Evolutionary conservation across 1,140 invertebrate genomes (phyloP), one percentile per base, ranked within the genome.

Genomic region (Atta colombica): DNA sequence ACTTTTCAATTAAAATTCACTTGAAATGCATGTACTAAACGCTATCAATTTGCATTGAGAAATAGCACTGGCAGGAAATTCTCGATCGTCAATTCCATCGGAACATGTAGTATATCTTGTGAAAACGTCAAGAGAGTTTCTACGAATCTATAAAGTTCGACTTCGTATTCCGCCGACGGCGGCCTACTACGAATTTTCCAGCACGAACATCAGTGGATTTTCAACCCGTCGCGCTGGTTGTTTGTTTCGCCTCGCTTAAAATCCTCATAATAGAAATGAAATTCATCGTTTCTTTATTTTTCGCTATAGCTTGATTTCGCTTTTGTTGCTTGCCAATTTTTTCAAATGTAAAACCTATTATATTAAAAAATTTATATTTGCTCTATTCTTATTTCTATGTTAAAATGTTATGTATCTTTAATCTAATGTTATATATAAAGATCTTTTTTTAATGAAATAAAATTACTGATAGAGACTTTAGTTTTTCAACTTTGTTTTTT

Each of bases 51-150:
- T 65, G 39, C 69, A 75, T 65, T 55, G 69, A 49, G 53, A 74
- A 74, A 31, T 55, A 45, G 55, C 1, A 61, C 6, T n/a, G 55
- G 55, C 25, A 31, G 55, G 45, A 75, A 82, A 51, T 12, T 69
- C 18, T 84, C 80, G 69, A 74, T 49, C 39, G 60, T 75, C 80
- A 75, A 25, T 51, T 71, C 39, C 69, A 75, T 61, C 55, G 68
- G 55, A 75, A 74, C 55, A 75, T 51, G 80, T 61, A 75, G 74
- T 84, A 75, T 61, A 84, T 84, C 69, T 75, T 45, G 69, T 75
- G 69, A 35, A 74, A 61, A 84, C 39, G 69, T 84, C 80, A 75
- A 75, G 69, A 51, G 58, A 71, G 25, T 55, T 75, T 18, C 55
- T 63, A 21, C 55, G 39, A 58, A 21, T 35, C 80, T 60, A 84